phyloP scores from a whole-genome alignment of 2,113 vertebrate genomes.

The Trogon melanurus region DNA sequence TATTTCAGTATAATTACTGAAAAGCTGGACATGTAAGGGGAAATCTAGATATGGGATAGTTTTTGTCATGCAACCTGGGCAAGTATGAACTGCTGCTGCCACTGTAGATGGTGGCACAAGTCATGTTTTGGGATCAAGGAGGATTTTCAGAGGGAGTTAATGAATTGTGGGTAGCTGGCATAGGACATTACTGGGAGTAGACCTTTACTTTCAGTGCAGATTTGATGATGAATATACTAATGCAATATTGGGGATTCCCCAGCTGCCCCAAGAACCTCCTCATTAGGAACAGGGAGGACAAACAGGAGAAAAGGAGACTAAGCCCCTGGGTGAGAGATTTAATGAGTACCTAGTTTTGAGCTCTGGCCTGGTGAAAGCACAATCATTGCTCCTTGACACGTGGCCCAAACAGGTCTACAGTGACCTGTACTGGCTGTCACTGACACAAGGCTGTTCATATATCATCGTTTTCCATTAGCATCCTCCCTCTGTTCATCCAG shows the following conservation, averaged over 20 bases:
- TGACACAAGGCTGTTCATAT: fast-evolving
- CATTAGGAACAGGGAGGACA: background rate
- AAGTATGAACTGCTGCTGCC: background rate
- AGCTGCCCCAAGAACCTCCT: background rate
- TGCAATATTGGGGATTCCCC: background rate
- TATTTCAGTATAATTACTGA: background rate
- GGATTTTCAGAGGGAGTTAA: background rate
- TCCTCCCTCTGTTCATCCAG: background rate
- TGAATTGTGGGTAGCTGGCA: background rate
- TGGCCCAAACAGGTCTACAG: background rate
- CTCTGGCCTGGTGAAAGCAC: background rate
- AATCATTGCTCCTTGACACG: background rate
- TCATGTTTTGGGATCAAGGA: background rate
- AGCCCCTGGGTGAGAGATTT: background rate
- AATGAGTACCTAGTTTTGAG: background rate
- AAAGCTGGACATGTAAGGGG: background rate
- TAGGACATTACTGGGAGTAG: background rate
- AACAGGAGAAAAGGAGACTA: background rate
- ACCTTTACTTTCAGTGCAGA: background rate
- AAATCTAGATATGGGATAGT: background rate
- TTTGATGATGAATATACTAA: background rate
- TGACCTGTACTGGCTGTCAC: background rate
- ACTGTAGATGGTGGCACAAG: background rate
- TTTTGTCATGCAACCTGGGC: background rate
- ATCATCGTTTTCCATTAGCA: background rate